Percentiles rank a stretch among this genome's conserved stretches.
Evolutionary conservation across 1,140 invertebrate species (phyloP).

Genomic region (Macrosteles quadrilineatus): DNA sequence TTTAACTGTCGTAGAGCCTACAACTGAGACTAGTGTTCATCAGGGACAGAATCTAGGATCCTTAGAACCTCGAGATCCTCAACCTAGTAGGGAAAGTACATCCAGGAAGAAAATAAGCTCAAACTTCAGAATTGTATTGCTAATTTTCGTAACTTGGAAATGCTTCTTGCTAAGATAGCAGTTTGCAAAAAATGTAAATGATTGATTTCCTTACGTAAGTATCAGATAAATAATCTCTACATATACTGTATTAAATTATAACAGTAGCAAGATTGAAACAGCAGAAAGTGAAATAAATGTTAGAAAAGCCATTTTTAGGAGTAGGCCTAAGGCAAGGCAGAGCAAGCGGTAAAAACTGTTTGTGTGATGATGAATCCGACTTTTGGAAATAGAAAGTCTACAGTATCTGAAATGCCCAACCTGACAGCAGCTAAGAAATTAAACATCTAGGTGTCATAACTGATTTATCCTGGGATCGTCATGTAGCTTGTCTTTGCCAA

Average conservation of each 20-base stretch:
- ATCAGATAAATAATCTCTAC: not conserved
- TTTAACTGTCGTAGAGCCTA: not conserved
- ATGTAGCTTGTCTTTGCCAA: no score
- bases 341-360: slow-evolving; percentile 3
- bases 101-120: not conserved
- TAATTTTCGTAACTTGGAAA: not conserved
- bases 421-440: no score
- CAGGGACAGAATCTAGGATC: not conserved
- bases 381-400: no score
- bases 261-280: not conserved
- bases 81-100: not conserved
- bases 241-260: slow-evolving; percentile 3
- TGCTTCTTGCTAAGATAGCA: not conserved
- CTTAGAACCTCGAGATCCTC: not conserved
- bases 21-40: not conserved
- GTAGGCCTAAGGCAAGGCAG: not conserved
- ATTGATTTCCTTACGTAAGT: not conserved
- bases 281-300: not conserved
- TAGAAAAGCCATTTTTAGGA: slow-evolving; percentile 6
- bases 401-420: no score
- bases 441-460: no score
- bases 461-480: no score
- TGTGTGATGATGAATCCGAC: no score
- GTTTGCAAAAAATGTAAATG: not conserved
- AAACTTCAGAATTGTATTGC: not conserved